These are phyloP conservation scores for Camponotus floridanus DNA, from an alignment of 1,140 invertebrate genomes.

Conservation along the genomic window DNA sequence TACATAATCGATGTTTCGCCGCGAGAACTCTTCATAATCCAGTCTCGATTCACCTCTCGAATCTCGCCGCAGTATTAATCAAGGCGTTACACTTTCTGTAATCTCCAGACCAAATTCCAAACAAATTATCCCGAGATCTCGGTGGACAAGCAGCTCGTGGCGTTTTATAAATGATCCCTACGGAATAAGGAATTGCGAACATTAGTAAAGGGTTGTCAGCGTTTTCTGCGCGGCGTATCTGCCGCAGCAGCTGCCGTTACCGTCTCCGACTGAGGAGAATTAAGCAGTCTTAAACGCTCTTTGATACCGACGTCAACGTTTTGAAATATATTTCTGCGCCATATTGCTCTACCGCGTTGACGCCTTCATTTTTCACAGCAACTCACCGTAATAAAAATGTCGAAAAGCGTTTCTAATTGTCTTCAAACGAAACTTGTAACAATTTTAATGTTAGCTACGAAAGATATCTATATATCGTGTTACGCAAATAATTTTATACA, in stretches of 20 bases:
- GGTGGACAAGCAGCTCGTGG: slow-evolving; percentile 67
- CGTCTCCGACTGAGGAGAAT: slow-evolving; percentile 69
- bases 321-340: slow-evolving; percentile 72
- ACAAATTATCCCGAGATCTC: slow-evolving; percentile 76
- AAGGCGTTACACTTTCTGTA: slow-evolving; percentile 74
- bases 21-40: slow-evolving; percentile 52
- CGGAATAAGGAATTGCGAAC: slow-evolving; percentile 76
- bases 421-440: neutral
- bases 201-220: slow-evolving; percentile 79
- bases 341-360: slow-evolving; percentile 60
- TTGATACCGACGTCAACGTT: slow-evolving; percentile 78
- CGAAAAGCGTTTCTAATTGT: slow-evolving; percentile 5
- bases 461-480: neutral
- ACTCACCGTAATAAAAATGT: slow-evolving; percentile 68
- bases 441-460: neutral
- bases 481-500: neutral
- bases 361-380: slow-evolving; percentile 69
- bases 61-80: slow-evolving; percentile 72
- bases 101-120: slow-evolving; percentile 78
- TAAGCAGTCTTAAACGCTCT: slow-evolving; percentile 78
- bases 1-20: slow-evolving; percentile 28
- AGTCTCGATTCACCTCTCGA: slow-evolving; percentile 66
- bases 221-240: slow-evolving; percentile 61
- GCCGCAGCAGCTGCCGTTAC: slow-evolving; percentile 68
- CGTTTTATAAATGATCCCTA: slow-evolving; percentile 75